These are phyloP conservation scores for Mimas tiliae DNA, from an alignment of 2,888 invertebrate species.

Conservation along the genomic window DNA sequence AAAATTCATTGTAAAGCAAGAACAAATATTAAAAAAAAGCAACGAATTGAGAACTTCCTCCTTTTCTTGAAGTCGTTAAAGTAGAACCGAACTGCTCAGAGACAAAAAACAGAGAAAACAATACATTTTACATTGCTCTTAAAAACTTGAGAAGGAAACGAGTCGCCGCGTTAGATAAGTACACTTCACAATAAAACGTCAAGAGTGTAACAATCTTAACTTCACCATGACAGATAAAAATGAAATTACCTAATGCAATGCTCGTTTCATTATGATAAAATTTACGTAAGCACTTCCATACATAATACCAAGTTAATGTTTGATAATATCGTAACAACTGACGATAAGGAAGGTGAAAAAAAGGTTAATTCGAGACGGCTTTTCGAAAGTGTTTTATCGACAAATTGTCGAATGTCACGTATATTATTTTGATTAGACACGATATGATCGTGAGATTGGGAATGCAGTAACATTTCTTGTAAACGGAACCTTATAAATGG, in stretches of 20 bases:
- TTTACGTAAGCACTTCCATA: neutral
- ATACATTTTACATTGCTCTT: slow-evolving; percentile 18
- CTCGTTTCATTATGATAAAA: slow-evolving; percentile 8
- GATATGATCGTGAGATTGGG: slow-evolving; percentile 8
- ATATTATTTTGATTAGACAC: neutral
- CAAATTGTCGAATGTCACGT: slow-evolving; percentile 8
- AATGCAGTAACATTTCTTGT: neutral
- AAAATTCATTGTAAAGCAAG: neutral
- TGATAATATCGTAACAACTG: slow-evolving; percentile 10
- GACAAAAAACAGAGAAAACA: neutral
- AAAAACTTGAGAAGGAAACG: slow-evolving; percentile 44
- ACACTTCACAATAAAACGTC: slow-evolving; percentile 49
- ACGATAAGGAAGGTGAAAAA: slow-evolving; percentile 22
- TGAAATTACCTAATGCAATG: slow-evolving; percentile 30
- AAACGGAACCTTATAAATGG: neutral
- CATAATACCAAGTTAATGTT: neutral
- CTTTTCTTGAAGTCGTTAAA: neutral
- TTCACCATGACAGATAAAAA: slow-evolving; percentile 45
- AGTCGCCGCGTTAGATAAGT: slow-evolving; percentile 38
- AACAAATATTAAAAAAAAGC: no score
- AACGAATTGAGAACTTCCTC: no score
- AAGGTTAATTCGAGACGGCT: slow-evolving; percentile 11
- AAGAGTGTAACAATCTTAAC: slow-evolving; percentile 24
- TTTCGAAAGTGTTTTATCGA: slow-evolving; percentile 14
- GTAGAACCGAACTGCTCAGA: slow-evolving; percentile 2